phyloP scores from a whole-genome alignment of 2,797 vertebrate genomes.

The Acipenser transmontanus region DNA sequence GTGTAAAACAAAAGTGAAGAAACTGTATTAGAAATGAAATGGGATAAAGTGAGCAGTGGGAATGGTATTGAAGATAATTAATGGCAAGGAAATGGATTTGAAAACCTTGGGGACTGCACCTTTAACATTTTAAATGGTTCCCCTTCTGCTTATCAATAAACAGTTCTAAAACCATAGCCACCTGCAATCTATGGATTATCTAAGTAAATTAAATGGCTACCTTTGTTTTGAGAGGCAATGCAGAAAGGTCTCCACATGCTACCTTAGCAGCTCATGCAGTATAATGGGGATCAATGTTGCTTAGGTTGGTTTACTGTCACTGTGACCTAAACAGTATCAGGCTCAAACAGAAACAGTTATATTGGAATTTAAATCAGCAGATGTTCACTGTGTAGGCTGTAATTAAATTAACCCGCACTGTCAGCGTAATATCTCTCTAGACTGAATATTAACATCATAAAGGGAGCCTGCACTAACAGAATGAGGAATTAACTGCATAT shows the following conservation, averaged over 20 bases:
- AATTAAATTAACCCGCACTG: constrained; percentile 51
- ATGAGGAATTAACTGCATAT: constrained; percentile 43
- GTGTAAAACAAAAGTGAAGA: too few relatives aligned
- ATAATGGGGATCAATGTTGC: constrained; percentile 34
- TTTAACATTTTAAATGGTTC: neutral
- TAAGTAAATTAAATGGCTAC: constrained; percentile 26
- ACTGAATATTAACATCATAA: constrained; percentile 48
- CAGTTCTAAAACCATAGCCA: neutral
- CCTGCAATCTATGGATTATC: constrained; percentile 17
- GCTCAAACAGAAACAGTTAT: constrained; percentile 44
- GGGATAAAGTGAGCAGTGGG: too few relatives aligned
- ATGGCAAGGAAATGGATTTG: neutral
- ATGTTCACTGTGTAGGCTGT: constrained; percentile 43
- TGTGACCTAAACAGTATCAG: constrained; percentile 41
- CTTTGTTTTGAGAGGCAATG: too few relatives aligned
- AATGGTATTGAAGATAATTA: too few relatives aligned
- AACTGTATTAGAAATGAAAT: too few relatives aligned
- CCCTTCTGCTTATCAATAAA: constrained; percentile 14
- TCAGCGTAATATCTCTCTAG: constrained; percentile 37
- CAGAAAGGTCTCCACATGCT: neutral
- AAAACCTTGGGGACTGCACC: neutral
- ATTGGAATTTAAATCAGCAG: constrained; percentile 52
- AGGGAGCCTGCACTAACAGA: constrained; percentile 40
- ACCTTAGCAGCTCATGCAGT: constrained; percentile 6
- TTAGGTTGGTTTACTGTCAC: constrained; percentile 44